Conservation (phyloP, 2,113 vertebrate genomes). For the Lycaon pictus region DNA sequence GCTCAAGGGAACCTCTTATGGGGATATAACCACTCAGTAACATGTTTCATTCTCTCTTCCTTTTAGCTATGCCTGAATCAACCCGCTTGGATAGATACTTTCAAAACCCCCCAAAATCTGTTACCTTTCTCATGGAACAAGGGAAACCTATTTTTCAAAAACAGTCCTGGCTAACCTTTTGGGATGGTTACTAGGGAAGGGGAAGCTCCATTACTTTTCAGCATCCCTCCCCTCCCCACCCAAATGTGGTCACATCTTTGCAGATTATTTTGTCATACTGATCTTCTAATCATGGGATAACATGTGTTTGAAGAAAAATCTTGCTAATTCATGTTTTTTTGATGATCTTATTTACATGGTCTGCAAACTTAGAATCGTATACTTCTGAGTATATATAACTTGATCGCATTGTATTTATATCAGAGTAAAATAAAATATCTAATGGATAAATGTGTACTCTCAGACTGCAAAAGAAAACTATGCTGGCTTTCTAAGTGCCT, state of each 20-base stretch:
- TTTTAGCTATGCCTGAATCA: background rate
- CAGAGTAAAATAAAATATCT: background rate
- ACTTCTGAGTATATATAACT: background rate
- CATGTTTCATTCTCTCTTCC: background rate
- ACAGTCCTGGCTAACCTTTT: background rate
- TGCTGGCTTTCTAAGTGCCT: background rate
- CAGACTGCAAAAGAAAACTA: background rate
- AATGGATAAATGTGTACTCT: background rate
- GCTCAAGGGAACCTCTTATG: background rate
- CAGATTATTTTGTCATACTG: background rate
- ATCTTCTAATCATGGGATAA: background rate
- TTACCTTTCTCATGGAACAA: background rate
- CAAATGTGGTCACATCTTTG: background rate
- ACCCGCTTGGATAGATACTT: background rate
- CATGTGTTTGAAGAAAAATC: constrained; percentile 13
- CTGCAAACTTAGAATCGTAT: background rate
- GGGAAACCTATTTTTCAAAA: background rate
- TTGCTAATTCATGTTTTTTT: background rate
- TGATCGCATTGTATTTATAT: background rate
- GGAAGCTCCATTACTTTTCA: background rate
- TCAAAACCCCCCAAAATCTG: background rate
- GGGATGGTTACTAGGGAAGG: background rate
- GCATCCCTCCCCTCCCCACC: fast-evolving
- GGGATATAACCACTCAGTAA: background rate
- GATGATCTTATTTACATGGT: background rate